Percentiles rank a stretch among this genome's conserved stretches.
phyloP scores from a whole-genome alignment of 1,140 invertebrate genomes.

The Caerostris extrusa region DNA sequence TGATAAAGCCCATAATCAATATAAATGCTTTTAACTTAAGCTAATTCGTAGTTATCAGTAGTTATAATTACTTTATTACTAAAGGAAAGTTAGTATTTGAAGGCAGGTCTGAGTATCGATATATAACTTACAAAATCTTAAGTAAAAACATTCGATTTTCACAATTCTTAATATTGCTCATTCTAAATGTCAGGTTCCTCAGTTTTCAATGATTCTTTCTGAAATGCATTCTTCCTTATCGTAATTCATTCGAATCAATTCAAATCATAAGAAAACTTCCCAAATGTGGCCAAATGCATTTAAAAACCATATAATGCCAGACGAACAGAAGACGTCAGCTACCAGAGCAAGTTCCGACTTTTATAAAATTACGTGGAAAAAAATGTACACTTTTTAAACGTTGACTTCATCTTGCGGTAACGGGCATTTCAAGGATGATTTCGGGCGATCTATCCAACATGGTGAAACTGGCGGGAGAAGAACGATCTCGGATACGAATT shows the following conservation, averaged over 20 bases:
- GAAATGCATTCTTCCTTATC: not conserved
- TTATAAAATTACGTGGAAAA: not conserved
- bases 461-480: not conserved
- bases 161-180: too few species aligned
- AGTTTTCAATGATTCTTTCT: not conserved
- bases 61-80: too few species aligned
- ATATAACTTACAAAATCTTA: too few species aligned
- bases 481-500: not conserved
- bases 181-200: too few species aligned
- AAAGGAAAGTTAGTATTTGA: too few species aligned
- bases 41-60: too few species aligned
- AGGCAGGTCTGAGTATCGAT: too few species aligned
- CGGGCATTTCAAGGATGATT: not conserved
- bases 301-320: not conserved
- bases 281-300: not conserved
- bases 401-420: not conserved
- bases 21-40: too few species aligned
- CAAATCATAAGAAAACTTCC: not conserved
- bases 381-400: not conserved
- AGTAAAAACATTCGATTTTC: too few species aligned
- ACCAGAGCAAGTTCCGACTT: not conserved
- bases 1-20: too few species aligned
- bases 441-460: not conserved
- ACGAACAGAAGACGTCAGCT: not conserved
- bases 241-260: not conserved